phyloP scores from a whole-genome alignment of 2,797 vertebrate species.

The Tragelaphus eurycerus region DNA sequence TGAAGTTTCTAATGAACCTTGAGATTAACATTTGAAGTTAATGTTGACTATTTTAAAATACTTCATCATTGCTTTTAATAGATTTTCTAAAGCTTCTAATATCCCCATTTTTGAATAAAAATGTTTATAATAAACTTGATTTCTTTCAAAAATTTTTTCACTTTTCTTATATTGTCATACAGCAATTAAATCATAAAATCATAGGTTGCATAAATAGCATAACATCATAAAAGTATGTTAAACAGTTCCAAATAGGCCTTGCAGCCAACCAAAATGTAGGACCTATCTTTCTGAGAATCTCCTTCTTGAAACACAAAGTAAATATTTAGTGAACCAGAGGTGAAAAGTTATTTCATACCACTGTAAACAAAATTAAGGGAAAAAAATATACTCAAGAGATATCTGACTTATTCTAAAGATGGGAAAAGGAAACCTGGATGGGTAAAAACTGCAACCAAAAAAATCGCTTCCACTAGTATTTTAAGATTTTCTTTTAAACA shows the following conservation, averaged over 20 bases:
- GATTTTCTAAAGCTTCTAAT: constrained; percentile 55
- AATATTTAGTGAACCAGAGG: neutral
- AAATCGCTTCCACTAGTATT: neutral
- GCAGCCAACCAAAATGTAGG: neutral
- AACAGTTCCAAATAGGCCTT: neutral
- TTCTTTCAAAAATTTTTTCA: constrained; percentile 43
- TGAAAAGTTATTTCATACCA: neutral
- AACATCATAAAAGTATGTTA: neutral
- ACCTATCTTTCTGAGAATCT: neutral
- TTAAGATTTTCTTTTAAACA: constrained; percentile 15
- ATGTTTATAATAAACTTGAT: constrained; percentile 59
- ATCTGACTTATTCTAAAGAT: neutral
- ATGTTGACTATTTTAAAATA: neutral
- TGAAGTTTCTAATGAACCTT: neutral
- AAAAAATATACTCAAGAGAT: neutral
- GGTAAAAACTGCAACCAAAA: neutral
- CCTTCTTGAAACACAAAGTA: neutral
- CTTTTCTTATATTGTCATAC: constrained; percentile 45
- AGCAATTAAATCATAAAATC: neutral
- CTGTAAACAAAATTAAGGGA: neutral
- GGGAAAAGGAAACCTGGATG: neutral
- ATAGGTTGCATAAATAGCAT: neutral
- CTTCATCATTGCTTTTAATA: constrained; percentile 58
- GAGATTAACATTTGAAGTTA: constrained; percentile 6
- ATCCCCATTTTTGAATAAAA: constrained; percentile 66